Evolutionary conservation across 2,797 vertebrate species (phyloP).

Genomic region (Australoheros facetus): DNA sequence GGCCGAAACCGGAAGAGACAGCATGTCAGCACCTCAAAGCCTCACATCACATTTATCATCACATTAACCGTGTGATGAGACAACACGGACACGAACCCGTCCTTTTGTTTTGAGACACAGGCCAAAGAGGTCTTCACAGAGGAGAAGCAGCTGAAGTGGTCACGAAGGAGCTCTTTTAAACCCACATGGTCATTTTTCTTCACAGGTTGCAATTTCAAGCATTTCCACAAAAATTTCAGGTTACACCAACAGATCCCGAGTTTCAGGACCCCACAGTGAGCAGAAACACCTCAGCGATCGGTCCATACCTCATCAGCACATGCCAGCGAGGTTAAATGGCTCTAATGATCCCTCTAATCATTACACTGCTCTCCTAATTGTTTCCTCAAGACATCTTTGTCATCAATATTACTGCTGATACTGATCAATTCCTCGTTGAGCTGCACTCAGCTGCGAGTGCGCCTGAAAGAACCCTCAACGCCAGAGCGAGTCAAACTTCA

Average conservation of each 20-base stretch:
- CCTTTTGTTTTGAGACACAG: neutral
- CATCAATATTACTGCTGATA: conserved; percentile 61
- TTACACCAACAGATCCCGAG: neutral
- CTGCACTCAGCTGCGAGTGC: conserved; percentile 11
- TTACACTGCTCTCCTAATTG: conserved; percentile 64
- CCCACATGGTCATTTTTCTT: neutral
- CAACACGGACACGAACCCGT: neutral
- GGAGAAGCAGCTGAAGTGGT: neutral
- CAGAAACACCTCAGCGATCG: neutral
- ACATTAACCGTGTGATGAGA: neutral
- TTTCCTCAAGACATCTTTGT: conserved; percentile 60
- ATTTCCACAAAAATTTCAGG: neutral
- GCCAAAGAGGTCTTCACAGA: neutral
- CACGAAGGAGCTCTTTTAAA: neutral
- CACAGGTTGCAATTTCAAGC: neutral
- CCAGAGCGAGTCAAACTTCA: neutral
- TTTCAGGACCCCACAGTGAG: neutral
- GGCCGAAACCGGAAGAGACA: conserved; percentile 45
- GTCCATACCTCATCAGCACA: conserved; percentile 43
- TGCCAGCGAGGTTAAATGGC: conserved; percentile 56
- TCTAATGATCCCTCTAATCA: conserved; percentile 55
- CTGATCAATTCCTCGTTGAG: conserved; percentile 32
- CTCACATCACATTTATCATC: neutral
- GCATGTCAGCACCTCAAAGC: neutral
- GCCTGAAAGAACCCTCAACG: conserved; percentile 10